Evolutionary conservation across 1,140 invertebrate species (phyloP).

Genomic region (Anthonomus grandis): DNA sequence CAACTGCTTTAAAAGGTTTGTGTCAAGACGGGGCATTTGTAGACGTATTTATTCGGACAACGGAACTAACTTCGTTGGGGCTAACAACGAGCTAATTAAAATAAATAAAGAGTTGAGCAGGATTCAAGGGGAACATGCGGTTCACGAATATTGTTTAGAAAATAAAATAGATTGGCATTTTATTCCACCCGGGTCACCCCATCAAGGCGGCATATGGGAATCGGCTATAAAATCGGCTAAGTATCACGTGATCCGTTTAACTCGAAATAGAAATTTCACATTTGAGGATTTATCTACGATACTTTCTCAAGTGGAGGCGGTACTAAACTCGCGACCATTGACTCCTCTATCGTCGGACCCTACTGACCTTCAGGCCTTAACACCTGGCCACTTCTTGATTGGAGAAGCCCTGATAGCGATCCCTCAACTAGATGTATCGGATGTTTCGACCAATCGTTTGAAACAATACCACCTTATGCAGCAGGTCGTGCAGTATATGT

Average conservation of each 20-base stretch:
- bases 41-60: constrained; percentile 31
- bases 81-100: constrained; percentile 10
- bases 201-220: constrained; percentile 42
- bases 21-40: constrained; percentile 31
- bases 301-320: constrained; percentile 33
- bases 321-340: constrained; percentile 43
- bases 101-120: background rate
- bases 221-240: constrained; percentile 39
- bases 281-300: constrained; percentile 36
- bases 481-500: constrained; percentile 32
- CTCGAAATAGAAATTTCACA: constrained; percentile 37
- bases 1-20: constrained; percentile 41
- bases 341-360: constrained; percentile 32
- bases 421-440: constrained; percentile 13
- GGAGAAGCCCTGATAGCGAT: constrained; percentile 15
- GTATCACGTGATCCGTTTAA: constrained; percentile 29
- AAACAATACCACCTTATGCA: constrained; percentile 9
- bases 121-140: background rate
- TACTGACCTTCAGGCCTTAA: constrained; percentile 34
- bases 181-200: constrained; percentile 32
- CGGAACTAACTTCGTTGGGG: constrained; percentile 25
- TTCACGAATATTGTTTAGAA: constrained; percentile 20
- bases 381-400: constrained; percentile 47
- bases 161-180: constrained; percentile 37
- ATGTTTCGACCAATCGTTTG: constrained; percentile 9